phyloP scores from a whole-genome alignment of 2,113 vertebrate genomes.

The Neotragus pygmaeus region DNA sequence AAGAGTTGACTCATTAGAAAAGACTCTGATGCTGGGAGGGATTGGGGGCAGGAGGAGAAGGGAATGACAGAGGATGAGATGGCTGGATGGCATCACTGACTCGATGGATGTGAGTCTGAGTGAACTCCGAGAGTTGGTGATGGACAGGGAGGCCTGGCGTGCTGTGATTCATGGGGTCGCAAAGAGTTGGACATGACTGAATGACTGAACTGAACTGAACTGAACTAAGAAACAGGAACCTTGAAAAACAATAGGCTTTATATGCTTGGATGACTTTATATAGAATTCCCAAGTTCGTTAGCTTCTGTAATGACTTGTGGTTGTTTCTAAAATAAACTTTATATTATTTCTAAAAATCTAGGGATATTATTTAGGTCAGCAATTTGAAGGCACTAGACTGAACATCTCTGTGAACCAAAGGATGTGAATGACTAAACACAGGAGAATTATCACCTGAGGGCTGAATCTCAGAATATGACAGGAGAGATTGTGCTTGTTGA shows the following conservation, averaged over 20 bases:
- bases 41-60: no score
- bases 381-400: neutral
- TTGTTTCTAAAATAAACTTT: slow-evolving; percentile 29
- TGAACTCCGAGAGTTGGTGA: no score
- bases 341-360: neutral
- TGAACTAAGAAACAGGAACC: neutral
- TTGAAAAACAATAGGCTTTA: neutral
- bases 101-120: no score
- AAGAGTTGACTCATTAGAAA: no score
- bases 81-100: no score
- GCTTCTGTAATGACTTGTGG: neutral
- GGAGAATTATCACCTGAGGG: neutral
- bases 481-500: neutral
- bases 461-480: neutral
- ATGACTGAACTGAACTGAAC: no score
- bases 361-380: slow-evolving; percentile 35
- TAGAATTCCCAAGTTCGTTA: slow-evolving; percentile 4
- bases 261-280: neutral
- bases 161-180: no score
- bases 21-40: no score
- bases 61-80: no score
- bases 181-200: no score
- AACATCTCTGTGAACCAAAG: neutral
- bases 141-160: no score
- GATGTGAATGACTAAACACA: neutral